Conservation (phyloP, 2,888 invertebrate genomes). For the Crematogaster levior region DNA sequence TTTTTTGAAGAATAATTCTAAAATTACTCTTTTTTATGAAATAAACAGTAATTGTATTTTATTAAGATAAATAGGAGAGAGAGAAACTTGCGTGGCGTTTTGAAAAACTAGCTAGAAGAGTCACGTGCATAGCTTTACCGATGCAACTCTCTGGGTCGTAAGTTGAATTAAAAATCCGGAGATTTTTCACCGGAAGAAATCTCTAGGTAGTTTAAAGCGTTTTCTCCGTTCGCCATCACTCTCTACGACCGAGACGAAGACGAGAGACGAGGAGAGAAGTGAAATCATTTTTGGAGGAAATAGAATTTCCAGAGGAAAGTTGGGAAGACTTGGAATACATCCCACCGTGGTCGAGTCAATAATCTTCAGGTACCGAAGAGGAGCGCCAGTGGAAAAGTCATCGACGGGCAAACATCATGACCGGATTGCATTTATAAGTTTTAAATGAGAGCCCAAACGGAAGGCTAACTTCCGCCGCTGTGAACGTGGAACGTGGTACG, state of each 20-base stretch:
- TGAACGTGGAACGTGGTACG: conserved; percentile 40
- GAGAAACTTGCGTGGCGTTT: background rate
- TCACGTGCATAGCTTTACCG: conserved; percentile 22
- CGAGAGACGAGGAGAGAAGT: conserved; percentile 9
- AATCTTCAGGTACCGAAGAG: conserved; percentile 26
- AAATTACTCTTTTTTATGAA: background rate
- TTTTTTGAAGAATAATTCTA: background rate
- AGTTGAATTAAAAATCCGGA: conserved; percentile 49
- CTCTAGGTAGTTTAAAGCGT: conserved; percentile 36
- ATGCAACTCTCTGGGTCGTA: conserved; percentile 23
- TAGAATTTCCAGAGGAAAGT: conserved; percentile 45
- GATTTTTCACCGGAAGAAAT: conserved; percentile 48
- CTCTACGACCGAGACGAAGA: conserved; percentile 11
- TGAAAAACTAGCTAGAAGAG: conserved; percentile 15
- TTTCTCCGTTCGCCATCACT: conserved; percentile 39
- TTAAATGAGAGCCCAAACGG: conserved; percentile 53
- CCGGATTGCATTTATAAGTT: conserved; percentile 60
- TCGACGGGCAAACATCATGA: conserved; percentile 50
- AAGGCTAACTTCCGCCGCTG: conserved; percentile 58
- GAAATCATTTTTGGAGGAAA: conserved; percentile 51
- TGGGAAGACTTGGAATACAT: conserved; percentile 42
- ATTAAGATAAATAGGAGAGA: background rate
- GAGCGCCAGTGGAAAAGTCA: conserved; percentile 36
- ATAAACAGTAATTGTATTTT: background rate
- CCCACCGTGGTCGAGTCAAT: conserved; percentile 37